Percentiles rank a stretch among this genome's conserved stretches.
Evolutionary conservation across 2,888 invertebrate genomes (phyloP).

Genomic region (Amiota communis): DNA sequence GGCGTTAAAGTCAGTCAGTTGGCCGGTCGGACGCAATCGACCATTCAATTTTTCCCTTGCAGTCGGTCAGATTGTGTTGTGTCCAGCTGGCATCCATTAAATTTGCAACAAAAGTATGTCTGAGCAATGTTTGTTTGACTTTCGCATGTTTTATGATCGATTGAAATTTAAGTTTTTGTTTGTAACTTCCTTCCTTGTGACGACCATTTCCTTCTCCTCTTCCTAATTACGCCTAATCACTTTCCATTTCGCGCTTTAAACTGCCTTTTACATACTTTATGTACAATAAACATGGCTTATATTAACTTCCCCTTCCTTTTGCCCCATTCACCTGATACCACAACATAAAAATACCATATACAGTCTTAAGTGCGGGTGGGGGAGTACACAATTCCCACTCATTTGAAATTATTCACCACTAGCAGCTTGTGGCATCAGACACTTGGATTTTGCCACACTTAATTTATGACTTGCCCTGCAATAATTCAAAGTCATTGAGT

Average conservation of each 20-base stretch:
- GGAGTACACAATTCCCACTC: background rate
- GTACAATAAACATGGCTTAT: background rate
- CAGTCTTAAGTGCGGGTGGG: background rate
- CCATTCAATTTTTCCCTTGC: too few species aligned
- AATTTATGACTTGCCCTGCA: conserved; percentile 63
- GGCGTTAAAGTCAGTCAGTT: background rate
- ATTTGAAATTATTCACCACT: background rate
- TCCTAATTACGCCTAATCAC: conserved; percentile 14
- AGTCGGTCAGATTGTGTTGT: too few species aligned
- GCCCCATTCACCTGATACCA: background rate
- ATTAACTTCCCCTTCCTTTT: background rate
- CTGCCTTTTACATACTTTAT: background rate
- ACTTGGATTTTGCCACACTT: conserved; percentile 51
- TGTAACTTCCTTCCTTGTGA: too few species aligned
- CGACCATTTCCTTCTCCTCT: too few species aligned
- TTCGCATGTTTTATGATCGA: too few species aligned
- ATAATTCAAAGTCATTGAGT: conserved; percentile 65
- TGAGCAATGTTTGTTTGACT: too few species aligned
- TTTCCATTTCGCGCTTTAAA: conserved; percentile 7
- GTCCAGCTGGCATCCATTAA: too few species aligned
- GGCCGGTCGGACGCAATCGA: too few species aligned
- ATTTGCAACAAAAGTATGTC: too few species aligned
- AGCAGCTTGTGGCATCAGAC: conserved; percentile 21
- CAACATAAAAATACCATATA: background rate
- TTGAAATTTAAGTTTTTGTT: too few species aligned